phyloP scores from a whole-genome alignment of 2,888 invertebrate species.

The Agrochola lota region DNA sequence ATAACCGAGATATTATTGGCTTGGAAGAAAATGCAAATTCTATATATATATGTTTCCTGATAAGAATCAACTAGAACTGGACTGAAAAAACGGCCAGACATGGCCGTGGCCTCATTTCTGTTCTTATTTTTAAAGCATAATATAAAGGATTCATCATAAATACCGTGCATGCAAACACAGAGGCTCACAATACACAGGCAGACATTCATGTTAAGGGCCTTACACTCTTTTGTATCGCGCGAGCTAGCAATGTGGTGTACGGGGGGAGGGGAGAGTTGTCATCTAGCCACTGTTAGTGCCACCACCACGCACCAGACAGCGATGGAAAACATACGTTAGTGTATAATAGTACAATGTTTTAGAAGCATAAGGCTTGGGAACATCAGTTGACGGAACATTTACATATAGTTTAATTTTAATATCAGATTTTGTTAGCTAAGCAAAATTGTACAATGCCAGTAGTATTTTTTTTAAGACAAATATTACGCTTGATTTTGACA shows the following conservation, averaged over 20 bases:
- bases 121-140: constrained; percentile 41
- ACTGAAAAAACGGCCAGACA: neutral
- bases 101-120: neutral
- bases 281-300: constrained; percentile 93
- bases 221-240: constrained; percentile 93
- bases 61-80: neutral
- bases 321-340: constrained; percentile 82
- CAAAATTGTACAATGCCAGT: constrained; percentile 13
- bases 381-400: constrained; percentile 49
- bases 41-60: neutral
- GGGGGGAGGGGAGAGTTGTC: constrained; percentile 93
- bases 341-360: constrained; percentile 65
- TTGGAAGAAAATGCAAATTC: neutral
- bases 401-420: constrained; percentile 35
- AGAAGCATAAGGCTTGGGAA: constrained; percentile 37
- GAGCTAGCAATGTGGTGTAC: constrained; percentile 93
- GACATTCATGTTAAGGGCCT: constrained; percentile 85
- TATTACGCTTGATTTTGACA: constrained; percentile 2
- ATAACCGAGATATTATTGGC: neutral
- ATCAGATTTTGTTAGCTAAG: constrained; percentile 40
- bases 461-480: neutral
- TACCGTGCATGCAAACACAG: constrained; percentile 64
- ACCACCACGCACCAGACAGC: constrained; percentile 78
- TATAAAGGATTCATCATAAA: constrained; percentile 6
- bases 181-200: constrained; percentile 70